Evolutionary conservation across 2,797 vertebrate species (phyloP).

Genomic region (Channallabes apus): DNA sequence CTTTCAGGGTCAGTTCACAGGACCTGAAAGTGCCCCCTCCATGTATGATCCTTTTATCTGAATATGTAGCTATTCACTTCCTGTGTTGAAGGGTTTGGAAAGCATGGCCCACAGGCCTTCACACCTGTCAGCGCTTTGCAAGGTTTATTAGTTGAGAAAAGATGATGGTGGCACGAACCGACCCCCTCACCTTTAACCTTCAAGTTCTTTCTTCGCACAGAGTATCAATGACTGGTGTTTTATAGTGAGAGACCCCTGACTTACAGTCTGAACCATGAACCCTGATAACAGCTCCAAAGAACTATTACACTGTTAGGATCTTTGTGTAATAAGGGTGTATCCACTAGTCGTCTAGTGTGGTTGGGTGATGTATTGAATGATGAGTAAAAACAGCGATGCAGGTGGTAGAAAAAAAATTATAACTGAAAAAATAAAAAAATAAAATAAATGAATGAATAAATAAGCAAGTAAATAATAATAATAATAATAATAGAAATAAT

Average conservation of each 20-base stretch:
- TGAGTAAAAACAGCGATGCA: not conserved
- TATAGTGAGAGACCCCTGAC: constrained; percentile 18
- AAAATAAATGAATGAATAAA: no score
- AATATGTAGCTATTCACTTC: constrained; percentile 67
- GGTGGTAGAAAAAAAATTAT: not conserved
- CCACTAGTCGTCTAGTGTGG: not conserved
- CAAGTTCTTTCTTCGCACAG: constrained; percentile 10
- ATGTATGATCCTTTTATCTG: constrained; percentile 46
- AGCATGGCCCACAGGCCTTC: constrained; percentile 55
- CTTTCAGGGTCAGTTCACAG: constrained; percentile 65
- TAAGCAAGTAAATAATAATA: no score
- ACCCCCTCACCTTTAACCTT: constrained; percentile 37
- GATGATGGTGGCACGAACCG: constrained; percentile 51
- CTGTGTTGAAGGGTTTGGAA: constrained; percentile 50
- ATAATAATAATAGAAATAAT: no score
- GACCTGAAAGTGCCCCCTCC: constrained; percentile 52
- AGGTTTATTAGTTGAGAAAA: constrained; percentile 47
- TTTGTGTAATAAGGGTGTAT: not conserved
- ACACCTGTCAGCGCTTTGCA: constrained; percentile 73
- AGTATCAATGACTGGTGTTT: constrained; percentile 25
- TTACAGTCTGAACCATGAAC: not conserved
- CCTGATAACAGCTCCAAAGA: not conserved
- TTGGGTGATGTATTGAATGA: not conserved
- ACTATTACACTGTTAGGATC: no score
- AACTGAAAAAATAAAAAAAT: no score